Conservation (phyloP, 2,797 vertebrate genomes). For the Sebastes elongatus region DNA sequence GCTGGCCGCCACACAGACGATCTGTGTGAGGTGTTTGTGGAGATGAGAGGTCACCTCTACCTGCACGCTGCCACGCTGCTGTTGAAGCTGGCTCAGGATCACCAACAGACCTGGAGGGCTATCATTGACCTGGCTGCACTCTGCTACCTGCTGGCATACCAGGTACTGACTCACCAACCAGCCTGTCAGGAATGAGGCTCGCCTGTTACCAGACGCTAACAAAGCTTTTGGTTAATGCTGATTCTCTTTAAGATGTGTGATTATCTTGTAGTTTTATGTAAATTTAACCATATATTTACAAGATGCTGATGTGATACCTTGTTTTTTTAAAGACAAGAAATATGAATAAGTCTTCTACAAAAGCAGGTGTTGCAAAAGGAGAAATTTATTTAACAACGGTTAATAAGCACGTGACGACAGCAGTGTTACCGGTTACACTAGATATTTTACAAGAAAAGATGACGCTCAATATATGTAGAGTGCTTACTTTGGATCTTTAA, state of each 20-base stretch:
- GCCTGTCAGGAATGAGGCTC: background rate
- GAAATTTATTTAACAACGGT: no score
- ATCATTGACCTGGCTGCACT: constrained; percentile 88
- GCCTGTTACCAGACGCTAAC: background rate
- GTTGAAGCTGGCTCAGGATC: constrained; percentile 91
- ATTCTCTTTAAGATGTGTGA: background rate
- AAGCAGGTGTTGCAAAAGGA: background rate
- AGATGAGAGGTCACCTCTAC: constrained; percentile 94
- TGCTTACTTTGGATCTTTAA: no score
- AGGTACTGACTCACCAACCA: constrained; percentile 78
- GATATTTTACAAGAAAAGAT: no score
- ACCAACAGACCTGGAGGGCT: constrained; percentile 88
- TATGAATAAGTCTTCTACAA: background rate
- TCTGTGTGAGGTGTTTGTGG: constrained; percentile 86
- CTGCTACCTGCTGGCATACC: constrained; percentile 93
- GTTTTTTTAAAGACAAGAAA: background rate
- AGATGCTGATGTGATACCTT: background rate
- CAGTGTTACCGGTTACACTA: no score
- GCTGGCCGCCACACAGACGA: constrained; percentile 82
- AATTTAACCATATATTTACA: background rate
- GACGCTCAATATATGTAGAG: no score
- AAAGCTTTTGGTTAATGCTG: background rate
- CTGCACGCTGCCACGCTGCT: constrained; percentile 90
- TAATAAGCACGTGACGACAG: no score
- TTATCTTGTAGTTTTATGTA: background rate